Conservation (phyloP, 2,113 vertebrate genomes). For the Apistogramma diplotaenia region DNA sequence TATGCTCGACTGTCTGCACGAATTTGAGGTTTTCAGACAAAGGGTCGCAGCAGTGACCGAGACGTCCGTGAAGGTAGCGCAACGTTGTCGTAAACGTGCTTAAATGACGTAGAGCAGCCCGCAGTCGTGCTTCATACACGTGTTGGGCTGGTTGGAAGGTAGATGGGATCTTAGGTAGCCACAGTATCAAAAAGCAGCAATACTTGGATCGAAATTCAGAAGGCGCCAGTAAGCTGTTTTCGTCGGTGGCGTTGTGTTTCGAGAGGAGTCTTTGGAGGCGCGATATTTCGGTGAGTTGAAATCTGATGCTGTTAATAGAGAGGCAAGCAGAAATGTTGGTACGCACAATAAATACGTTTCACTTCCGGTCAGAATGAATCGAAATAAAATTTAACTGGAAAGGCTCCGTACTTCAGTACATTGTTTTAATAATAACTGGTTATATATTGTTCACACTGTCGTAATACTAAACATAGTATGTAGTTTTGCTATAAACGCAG, state of each 20-base stretch:
- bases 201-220: neutral
- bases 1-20: neutral
- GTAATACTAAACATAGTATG: rapidly evolving
- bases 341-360: rapidly evolving
- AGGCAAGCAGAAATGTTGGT: slow-evolving; percentile 6
- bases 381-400: neutral
- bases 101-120: slow-evolving; percentile 14
- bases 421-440: neutral
- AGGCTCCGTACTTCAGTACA: too few relatives aligned
- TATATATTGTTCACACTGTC: neutral
- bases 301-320: neutral
- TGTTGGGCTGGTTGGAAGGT: neutral
- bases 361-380: neutral
- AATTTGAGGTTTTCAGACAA: neutral
- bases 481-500: rapidly evolving
- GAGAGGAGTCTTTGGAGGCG: neutral
- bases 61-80: slow-evolving; percentile 11
- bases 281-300: slow-evolving; percentile 50
- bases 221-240: neutral
- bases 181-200: neutral
- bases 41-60: neutral
- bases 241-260: neutral
- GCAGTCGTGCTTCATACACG: slow-evolving; percentile 38
- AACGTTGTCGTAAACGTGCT: neutral
- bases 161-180: neutral